Base-by-base conservation (phyloP, 2,113 vertebrate species). In the Pleuronectes platessa region DNA sequence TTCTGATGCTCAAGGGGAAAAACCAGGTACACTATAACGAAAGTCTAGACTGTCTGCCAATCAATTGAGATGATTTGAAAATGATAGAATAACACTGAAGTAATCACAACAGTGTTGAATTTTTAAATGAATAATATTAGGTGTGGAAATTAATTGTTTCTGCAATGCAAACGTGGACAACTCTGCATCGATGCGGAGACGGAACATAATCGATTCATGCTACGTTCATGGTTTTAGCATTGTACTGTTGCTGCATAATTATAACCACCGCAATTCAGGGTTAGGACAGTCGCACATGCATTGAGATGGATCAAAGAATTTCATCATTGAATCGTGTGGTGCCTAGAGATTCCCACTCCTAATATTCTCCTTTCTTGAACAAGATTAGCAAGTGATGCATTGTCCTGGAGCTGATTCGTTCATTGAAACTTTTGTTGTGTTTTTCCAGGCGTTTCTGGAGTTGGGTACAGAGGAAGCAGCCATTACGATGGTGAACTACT, bases 1-100 rank as follows among this genome's bases (percentile, higher is more conserved):
- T 99, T 89, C 94, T 99, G 47, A 99, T 99, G 98, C 94, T 99
- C 71, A 99, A 99, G 94, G 98, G 98, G 81, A 99, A 99, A 91
- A 99, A 98, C 85, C 98, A 99, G 98, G 98, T 99, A 93, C 68
- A 21, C 4, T 9, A 11, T 5, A 12, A 11, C 27, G 63, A 31
- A 62, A 17, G 40, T 4, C 26, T 6, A 49, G 13, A 0, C 9
- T 0, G 45, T 42, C 3, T 12, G 12, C 2, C 10, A 31, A 18
- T 27, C 37, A 23, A 42, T 47, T 5, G 13, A 14, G 27, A 31
- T 31, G 5, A 31, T 10, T 5, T 49, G 26, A 42, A 63, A 55
- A 59, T 6, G 5, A 31, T 31, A 7, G 27, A 31, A 31, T 31
- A 31, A 31, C 27, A 31, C 27, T 7, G 15, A 51, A 12, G 4